Percentiles rank a stretch among this genome's conserved stretches.
phyloP scores from a whole-genome alignment of 2,113 vertebrate genomes.

The Elaphurus davidianus region DNA sequence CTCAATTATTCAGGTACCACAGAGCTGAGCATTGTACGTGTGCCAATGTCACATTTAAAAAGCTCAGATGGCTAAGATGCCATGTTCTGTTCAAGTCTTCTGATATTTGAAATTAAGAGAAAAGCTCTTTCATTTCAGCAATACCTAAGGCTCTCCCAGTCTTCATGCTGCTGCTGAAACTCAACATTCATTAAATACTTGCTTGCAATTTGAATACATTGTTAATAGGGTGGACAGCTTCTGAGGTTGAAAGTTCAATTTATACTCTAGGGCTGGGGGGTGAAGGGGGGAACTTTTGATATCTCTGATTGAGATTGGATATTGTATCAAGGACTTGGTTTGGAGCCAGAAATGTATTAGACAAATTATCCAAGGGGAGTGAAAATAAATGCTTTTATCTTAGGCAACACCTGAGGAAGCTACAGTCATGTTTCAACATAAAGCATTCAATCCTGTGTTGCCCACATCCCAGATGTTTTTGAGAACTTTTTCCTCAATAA shows the following conservation, averaged over 20 bases:
- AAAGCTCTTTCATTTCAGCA: slow-evolving; percentile 77
- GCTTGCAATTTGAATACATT: slow-evolving; percentile 74
- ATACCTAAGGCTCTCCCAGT: slow-evolving; percentile 73
- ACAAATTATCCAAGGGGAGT: slow-evolving; percentile 7
- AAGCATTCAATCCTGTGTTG: neutral
- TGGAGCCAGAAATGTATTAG: slow-evolving; percentile 15
- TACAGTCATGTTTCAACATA: neutral
- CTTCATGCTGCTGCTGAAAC: slow-evolving; percentile 67
- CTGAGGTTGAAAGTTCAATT: slow-evolving; percentile 63
- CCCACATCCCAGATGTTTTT: neutral
- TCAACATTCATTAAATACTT: slow-evolving; percentile 73
- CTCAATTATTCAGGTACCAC: slow-evolving; percentile 85
- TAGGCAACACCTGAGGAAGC: neutral
- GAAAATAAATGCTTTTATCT: slow-evolving; percentile 44
- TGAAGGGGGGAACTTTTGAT: slow-evolving; percentile 28
- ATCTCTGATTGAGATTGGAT: slow-evolving; percentile 52
- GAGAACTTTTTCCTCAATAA: neutral
- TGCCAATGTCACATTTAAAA: slow-evolving; percentile 80
- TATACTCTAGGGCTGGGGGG: slow-evolving; percentile 60
- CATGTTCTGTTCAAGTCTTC: slow-evolving; percentile 81
- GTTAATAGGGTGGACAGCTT: slow-evolving; percentile 71
- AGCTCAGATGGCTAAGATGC: slow-evolving; percentile 77
- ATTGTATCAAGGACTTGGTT: slow-evolving; percentile 51
- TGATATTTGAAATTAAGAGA: slow-evolving; percentile 81
- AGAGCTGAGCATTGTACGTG: slow-evolving; percentile 77